Evolutionary conservation across 2,888 invertebrate species (phyloP).

Genomic region (Eristalis tenax): DNA sequence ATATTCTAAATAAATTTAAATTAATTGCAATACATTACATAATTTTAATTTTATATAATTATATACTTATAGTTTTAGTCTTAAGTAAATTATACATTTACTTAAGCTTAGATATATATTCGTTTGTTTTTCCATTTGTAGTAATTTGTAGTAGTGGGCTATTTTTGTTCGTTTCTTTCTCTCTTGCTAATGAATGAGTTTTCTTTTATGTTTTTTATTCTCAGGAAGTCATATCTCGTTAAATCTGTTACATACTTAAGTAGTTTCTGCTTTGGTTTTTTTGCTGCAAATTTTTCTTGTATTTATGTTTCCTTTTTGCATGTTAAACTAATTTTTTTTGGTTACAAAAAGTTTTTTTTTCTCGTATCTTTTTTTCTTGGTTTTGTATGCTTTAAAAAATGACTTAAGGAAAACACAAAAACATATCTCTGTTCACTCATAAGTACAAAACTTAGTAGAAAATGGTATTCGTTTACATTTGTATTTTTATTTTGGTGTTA

Average conservation of each 20-base stretch:
- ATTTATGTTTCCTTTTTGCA: neutral
- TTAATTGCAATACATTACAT: slow-evolving; percentile 34
- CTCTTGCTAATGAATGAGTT: slow-evolving; percentile 22
- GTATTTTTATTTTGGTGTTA: neutral
- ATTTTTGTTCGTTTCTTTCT: slow-evolving; percentile 21
- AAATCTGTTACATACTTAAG: neutral
- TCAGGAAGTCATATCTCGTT: slow-evolving; percentile 17
- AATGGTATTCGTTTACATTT: slow-evolving; percentile 28
- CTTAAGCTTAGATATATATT: neutral
- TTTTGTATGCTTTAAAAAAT: neutral
- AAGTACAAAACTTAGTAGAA: slow-evolving; percentile 53
- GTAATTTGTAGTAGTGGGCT: slow-evolving; percentile 43
- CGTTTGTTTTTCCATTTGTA: slow-evolving; percentile 22
- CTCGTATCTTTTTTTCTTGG: neutral
- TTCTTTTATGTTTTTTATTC: neutral
- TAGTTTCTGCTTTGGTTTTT: neutral
- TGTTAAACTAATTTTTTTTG: slow-evolving; percentile 21
- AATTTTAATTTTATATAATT: slow-evolving; percentile 17
- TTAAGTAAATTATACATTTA: slow-evolving; percentile 16
- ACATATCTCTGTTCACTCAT: slow-evolving; percentile 24
- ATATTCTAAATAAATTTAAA: slow-evolving; percentile 39
- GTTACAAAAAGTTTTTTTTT: slow-evolving; percentile 31
- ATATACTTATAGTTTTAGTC: slow-evolving; percentile 1
- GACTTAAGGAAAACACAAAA: neutral
- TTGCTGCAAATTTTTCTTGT: slow-evolving; percentile 4